Evolutionary conservation across 2,797 vertebrate species (phyloP), one percentile per base, ranked within the genome.

Genomic region (Anguilla marmorata): DNA sequence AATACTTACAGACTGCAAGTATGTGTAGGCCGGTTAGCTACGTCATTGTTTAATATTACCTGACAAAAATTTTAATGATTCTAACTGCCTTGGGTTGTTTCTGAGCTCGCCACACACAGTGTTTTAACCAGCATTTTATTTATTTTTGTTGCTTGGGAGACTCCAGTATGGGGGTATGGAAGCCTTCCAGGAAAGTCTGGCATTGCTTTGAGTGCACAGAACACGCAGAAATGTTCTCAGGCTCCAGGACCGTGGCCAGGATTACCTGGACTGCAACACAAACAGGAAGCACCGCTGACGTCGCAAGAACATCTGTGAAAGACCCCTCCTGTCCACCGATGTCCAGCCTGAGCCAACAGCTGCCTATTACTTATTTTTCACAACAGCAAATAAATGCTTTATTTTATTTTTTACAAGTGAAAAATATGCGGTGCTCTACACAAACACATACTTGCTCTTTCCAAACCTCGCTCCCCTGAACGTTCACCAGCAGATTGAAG

Each of bases 251-350:
- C 84, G 19, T 90, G 87, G 74, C 86, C 24, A 24, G 56, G 58
- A 86, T 89, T 48, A 14, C 37, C 21, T 86, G 72, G 89, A 85
- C 80, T 74, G 27, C 91, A 93, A 91, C 89, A 90, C 84, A 89
- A 83, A 74, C 86, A 24, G 2, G 92, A 92, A 91, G 91, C 83
- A 86, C 86, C 37, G 0, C 74, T 90, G 92, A 94, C 91, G 92
- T 95, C 94, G 94, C 88, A 89, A 89, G 79, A 88, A 41, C 86
- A 89, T 79, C 30, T 11, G 37, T 86, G 69, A 72, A 76, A 86
- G 76, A 79, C 2, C 12, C 16, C 27, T 72, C 69, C 74, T 19
- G 74, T 79, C 69, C 33, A 72, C 27, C 30, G 69, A 27, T 72
- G 72, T 37, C 37, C 76, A 27, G n/a, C 7, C 63, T 27, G 63